A percentile compares a stretch with the other conserved stretches of the same genome.
Conservation (phyloP, 2,888 invertebrate genomes). For the Drosophila prolongata region DNA sequence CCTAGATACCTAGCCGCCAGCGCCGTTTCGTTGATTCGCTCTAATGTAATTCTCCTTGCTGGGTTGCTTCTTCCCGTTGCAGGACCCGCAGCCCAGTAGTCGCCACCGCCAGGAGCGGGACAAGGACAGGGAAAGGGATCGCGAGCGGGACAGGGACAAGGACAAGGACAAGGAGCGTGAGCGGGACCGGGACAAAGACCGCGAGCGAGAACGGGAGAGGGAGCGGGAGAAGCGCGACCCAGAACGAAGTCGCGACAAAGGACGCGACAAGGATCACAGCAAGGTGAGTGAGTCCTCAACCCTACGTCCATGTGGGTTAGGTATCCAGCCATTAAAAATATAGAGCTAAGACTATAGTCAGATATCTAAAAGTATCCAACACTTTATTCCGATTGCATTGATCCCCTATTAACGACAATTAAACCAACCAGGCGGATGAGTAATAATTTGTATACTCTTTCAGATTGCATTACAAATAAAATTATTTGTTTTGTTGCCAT, state of each 20-base stretch:
- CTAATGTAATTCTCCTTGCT: slow-evolving; percentile 17
- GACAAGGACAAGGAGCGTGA: slow-evolving; percentile 13
- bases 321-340: too few relatives aligned
- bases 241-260: slow-evolving; percentile 18
- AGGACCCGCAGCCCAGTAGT: slow-evolving; percentile 21
- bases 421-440: too few relatives aligned
- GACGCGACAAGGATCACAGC: slow-evolving; percentile 55
- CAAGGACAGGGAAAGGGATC: slow-evolving; percentile 26
- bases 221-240: slow-evolving; percentile 36
- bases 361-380: too few relatives aligned
- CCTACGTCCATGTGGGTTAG: too few relatives aligned
- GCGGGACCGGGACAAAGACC: slow-evolving; percentile 8
- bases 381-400: too few relatives aligned
- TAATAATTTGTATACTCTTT: too few relatives aligned
- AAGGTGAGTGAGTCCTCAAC: slow-evolving; percentile 43
- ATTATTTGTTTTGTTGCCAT: too few relatives aligned
- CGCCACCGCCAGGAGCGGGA: slow-evolving; percentile 40
- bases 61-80: slow-evolving; percentile 14
- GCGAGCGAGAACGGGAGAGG: slow-evolving; percentile 32
- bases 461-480: too few relatives aligned
- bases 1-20: slow-evolving; percentile 16
- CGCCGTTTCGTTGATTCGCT: background rate
- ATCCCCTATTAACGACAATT: too few relatives aligned
- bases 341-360: too few relatives aligned
- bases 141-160: slow-evolving; percentile 23